phyloP scores from a whole-genome alignment of 2,113 vertebrate species.

The Heterocephalus glaber region DNA sequence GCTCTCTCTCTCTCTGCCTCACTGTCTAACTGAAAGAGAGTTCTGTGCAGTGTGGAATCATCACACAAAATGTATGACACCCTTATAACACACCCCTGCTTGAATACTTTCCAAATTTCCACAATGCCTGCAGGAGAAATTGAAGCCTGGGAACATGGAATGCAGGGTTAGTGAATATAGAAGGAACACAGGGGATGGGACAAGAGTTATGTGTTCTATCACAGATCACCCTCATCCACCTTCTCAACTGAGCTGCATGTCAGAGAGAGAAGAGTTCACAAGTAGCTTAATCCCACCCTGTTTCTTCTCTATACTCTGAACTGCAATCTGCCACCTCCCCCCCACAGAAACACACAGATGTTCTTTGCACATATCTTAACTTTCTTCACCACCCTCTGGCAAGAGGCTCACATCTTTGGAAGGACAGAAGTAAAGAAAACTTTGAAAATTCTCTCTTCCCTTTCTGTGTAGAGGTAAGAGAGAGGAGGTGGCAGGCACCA shows the following conservation, averaged over 20 bases:
- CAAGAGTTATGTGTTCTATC: rapidly evolving
- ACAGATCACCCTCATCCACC: not conserved
- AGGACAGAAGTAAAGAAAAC: not conserved
- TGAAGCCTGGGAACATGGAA: not conserved
- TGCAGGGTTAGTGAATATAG: not conserved
- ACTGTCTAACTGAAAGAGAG: not conserved
- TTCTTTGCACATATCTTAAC: not conserved
- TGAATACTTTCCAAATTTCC: not conserved
- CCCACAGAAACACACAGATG: not conserved
- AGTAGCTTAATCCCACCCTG: not conserved
- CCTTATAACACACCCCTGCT: not conserved
- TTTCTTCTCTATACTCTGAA: not conserved
- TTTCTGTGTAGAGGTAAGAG: not conserved
- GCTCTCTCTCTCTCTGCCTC: not conserved
- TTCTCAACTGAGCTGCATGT: too few relatives aligned
- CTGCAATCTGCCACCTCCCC: not conserved
- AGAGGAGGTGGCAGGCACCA: not conserved
- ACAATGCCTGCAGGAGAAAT: not conserved
- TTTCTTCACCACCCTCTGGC: not conserved
- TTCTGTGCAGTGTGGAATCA: not conserved
- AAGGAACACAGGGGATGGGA: too few relatives aligned
- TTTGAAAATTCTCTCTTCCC: not conserved
- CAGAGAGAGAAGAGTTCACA: not conserved
- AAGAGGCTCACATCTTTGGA: not conserved
- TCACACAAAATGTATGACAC: not conserved